Evolutionary conservation across 2,113 vertebrate species (phyloP).

Genomic region (Zosterops lateralis): DNA sequence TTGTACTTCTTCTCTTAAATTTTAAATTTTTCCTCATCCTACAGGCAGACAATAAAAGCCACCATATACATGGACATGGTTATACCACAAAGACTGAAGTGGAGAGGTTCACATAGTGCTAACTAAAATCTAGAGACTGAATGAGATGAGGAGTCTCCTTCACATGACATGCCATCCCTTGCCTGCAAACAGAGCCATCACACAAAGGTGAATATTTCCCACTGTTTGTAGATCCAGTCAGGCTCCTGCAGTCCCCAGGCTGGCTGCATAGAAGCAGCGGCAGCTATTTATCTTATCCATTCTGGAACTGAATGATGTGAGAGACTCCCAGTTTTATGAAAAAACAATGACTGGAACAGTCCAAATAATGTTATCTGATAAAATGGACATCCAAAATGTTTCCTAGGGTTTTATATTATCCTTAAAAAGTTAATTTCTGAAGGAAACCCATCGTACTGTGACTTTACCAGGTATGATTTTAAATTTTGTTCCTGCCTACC

Average conservation of each 20-base stretch:
- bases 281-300: background rate
- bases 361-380: background rate
- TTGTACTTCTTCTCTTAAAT: background rate
- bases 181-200: fast-evolving
- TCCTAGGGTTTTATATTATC: background rate
- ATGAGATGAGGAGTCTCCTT: background rate
- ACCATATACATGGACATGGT: fast-evolving
- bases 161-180: background rate
- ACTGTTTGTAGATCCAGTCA: background rate
- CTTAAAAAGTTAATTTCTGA: background rate
- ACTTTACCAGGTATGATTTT: background rate
- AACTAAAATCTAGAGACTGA: background rate
- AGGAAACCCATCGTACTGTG: background rate
- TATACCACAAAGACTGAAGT: background rate
- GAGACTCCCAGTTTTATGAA: background rate
- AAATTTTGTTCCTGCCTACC: background rate
- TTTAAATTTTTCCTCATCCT: background rate
- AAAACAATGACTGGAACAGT: background rate
- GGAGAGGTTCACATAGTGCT: background rate
- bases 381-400: background rate
- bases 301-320: background rate
- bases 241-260: background rate
- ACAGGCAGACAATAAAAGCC: background rate
- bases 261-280: background rate
- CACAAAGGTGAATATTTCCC: background rate